A percentile compares a stretch with the other conserved stretches of the same genome.
phyloP scores from a whole-genome alignment of 2,797 vertebrate species.

The Buceros bicornis region DNA sequence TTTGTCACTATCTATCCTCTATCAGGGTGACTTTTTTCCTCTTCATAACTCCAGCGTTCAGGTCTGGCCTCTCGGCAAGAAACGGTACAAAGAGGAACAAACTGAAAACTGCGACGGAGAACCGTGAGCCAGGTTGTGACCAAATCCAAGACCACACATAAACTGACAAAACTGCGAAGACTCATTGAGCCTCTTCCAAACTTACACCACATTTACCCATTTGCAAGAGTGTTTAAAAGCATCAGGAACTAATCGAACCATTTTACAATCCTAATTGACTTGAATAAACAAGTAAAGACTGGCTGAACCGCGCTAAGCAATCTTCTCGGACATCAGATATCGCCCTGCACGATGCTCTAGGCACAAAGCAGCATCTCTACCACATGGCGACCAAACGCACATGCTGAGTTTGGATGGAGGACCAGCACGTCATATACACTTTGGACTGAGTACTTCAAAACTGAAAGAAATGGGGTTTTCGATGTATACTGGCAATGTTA shows the following conservation, averaged over 20 bases:
- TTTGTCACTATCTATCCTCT: conserved; percentile 78
- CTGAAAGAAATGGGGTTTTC: background rate
- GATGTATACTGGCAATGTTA: background rate
- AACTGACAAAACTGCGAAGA: background rate
- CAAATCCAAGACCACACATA: background rate
- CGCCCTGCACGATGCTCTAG: background rate
- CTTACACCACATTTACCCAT: background rate
- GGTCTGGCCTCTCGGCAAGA: conserved; percentile 19
- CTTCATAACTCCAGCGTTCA: conserved; percentile 54
- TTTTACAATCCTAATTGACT: background rate
- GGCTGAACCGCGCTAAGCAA: background rate
- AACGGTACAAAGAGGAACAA: background rate
- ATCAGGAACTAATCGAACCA: background rate
- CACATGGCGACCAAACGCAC: background rate
- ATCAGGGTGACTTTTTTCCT: conserved; percentile 58
- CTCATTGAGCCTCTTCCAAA: background rate
- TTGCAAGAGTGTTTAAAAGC: background rate
- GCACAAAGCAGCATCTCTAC: background rate
- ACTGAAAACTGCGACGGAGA: background rate
- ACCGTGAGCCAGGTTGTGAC: background rate
- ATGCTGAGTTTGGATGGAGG: background rate
- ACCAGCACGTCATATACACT: background rate
- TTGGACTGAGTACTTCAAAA: background rate
- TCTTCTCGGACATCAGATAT: background rate
- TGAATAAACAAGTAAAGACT: background rate